These are phyloP conservation scores for Chrysopa pallens DNA, from an alignment of 1,140 invertebrate genomes.

Conservation along the genomic window DNA sequence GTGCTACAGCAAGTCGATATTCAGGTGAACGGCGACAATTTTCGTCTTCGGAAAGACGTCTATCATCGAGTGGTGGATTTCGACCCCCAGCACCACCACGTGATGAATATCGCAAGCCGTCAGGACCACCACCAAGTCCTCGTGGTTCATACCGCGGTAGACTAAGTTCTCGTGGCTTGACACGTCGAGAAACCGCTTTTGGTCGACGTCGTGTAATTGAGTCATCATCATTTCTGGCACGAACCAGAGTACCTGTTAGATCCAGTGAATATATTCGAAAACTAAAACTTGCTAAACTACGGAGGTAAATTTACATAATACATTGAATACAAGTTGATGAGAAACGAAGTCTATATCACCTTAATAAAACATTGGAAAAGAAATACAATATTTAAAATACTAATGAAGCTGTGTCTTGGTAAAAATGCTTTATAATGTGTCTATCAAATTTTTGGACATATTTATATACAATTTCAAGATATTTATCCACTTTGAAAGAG, in stretches of 20 bases:
- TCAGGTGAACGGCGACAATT: conserved; percentile 14
- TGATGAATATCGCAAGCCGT: not conserved
- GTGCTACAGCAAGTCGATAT: conserved; percentile 10
- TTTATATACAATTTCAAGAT: too few relatives aligned
- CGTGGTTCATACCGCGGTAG: conserved; percentile 18
- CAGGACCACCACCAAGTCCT: conserved; percentile 9
- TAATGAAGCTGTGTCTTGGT: too few relatives aligned
- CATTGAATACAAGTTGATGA: conserved; percentile 2
- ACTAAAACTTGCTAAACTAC: conserved; percentile 16
- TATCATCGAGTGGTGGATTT: conserved; percentile 13
- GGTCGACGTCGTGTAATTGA: conserved; percentile 14
- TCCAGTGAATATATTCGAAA: conserved; percentile 15
- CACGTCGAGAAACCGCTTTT: conserved; percentile 12
- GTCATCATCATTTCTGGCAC: conserved; percentile 16
- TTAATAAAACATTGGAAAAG: too few relatives aligned
- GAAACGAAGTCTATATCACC: conserved; percentile 3
- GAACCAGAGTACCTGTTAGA: conserved; percentile 12
- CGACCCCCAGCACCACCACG: not conserved
- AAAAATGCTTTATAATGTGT: too few relatives aligned
- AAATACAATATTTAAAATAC: too few relatives aligned
- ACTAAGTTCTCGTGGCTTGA: conserved; percentile 13
- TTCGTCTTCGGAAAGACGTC: conserved; percentile 14
- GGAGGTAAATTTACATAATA: conserved; percentile 18
- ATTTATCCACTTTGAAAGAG: too few relatives aligned
- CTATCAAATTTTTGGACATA: too few relatives aligned